A percentile compares a stretch with the other conserved stretches of the same genome.
Conservation (phyloP, 64 coral and sea anemone species). For the Pocillopora damicornis region DNA sequence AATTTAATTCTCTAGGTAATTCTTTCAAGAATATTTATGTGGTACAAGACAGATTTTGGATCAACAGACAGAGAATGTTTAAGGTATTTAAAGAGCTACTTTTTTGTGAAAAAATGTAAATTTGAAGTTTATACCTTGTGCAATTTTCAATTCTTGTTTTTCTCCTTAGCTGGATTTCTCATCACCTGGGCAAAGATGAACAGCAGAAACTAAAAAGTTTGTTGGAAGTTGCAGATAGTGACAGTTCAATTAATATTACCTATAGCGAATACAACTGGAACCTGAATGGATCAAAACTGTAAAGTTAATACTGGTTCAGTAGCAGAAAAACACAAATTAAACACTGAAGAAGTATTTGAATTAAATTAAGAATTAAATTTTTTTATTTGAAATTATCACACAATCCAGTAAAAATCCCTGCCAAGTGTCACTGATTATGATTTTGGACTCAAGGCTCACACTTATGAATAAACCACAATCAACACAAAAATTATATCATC, state of each 20-base stretch:
- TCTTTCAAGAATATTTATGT: constrained; percentile 65
- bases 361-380: too few species aligned
- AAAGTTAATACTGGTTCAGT: not conserved
- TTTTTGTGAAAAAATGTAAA: not conserved
- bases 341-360: too few species aligned
- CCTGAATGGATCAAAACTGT: constrained; percentile 74
- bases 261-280: constrained; percentile 84
- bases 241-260: constrained; percentile 50
- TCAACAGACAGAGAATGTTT: constrained; percentile 27
- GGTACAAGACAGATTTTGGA: constrained; percentile 68
- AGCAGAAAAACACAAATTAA: too few species aligned
- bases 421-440: too few species aligned
- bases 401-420: too few species aligned
- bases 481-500: too few species aligned
- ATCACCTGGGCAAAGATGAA: constrained; percentile 48
- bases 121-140: not conserved
- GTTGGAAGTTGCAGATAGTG: constrained; percentile 41
- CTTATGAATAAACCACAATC: too few species aligned
- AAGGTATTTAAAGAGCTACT: not conserved
- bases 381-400: too few species aligned
- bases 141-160: not conserved
- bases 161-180: constrained; percentile 53
- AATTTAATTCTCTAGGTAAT: constrained; percentile 16
- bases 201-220: constrained; percentile 34
- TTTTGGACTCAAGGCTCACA: too few species aligned